Base-by-base conservation (phyloP, 1,140 invertebrate species). In the Zaprionus capensis region DNA sequence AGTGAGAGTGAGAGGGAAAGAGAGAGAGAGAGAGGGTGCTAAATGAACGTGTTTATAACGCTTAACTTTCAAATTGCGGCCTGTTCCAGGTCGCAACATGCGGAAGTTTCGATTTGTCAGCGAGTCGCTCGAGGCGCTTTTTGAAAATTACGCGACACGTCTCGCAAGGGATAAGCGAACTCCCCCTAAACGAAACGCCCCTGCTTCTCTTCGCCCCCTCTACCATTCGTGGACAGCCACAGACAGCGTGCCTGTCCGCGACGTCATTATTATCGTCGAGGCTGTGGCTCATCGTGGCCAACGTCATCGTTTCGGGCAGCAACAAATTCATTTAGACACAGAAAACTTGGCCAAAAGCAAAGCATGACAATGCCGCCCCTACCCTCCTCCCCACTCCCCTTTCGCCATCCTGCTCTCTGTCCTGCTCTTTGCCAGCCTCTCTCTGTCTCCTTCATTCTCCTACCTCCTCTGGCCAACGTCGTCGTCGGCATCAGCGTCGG, bases 31-130 rank as follows among this genome's bases (percentile, higher is more conserved):
- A 20, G 14, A 12, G 49, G 66, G 76, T 64, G 73, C 64, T 84
- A 87, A 88, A 78, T 81, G 84, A 88, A 88, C 81, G 84, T 87
- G 84, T 87, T 87, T 87, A 84, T 88, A 87, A 87, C 84, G 84
- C 85, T 87, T 87, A 88, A 87, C 84, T 87, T 87, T 87, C 57
- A 87, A 87, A 87, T 88, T 87, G 78, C 59, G 81, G 84, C 74
- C 61, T 24, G 36, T 56, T 66, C 11, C 24, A 38, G 62, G 61
- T 59, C 71, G 65, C 71, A 76, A 67, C 72, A 88, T 82, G 85
- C 85, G 84, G 84, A 88, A 88, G 84, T 88, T 88, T 88, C 85
- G 84, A 90, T 88, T 90, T 88, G 84, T 88, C 84, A 76, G 81
- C 64, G 71, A 74, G 61, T 44, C 51, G 75, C 84, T 78, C 55